Evolutionary conservation across 2,888 invertebrate genomes (phyloP).

Genomic region (Serrognathus titanus): DNA sequence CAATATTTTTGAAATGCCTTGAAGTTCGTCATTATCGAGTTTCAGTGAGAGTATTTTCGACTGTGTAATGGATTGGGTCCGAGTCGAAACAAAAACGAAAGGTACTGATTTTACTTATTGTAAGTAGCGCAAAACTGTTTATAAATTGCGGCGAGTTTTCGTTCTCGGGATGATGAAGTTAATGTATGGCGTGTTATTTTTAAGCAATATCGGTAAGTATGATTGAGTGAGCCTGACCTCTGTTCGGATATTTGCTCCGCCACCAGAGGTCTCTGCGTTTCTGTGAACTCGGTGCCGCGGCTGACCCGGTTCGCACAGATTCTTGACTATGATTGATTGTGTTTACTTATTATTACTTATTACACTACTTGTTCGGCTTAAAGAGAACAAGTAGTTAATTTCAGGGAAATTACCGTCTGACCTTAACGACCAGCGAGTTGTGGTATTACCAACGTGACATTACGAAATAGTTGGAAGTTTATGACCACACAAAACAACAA

Average conservation of each 20-base stretch:
- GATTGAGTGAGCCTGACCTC: conserved; percentile 24
- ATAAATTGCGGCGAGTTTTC: not conserved
- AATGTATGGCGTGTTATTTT: conserved; percentile 4
- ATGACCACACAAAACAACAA: no score
- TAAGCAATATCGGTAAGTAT: conserved; percentile 11
- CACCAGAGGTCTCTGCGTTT: conserved; percentile 10
- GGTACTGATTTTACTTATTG: not conserved
- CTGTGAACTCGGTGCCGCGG: conserved; percentile 22
- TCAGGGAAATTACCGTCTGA: conserved; percentile 18
- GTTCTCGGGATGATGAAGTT: not conserved
- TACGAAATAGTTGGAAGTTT: no score
- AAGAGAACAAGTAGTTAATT: conserved; percentile 21
- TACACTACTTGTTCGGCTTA: conserved; percentile 33
- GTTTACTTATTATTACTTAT: conserved; percentile 40
- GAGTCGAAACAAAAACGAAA: no score
- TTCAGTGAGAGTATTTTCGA: no score
- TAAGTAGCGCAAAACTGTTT: not conserved
- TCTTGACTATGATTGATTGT: conserved; percentile 39
- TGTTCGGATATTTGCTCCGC: conserved; percentile 17
- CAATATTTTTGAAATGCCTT: no score
- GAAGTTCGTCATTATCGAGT: no score
- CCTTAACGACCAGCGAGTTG: conserved; percentile 11
- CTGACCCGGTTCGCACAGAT: conserved; percentile 36
- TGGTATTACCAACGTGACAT: no score
- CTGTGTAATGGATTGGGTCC: no score